These are phyloP conservation scores for Phyllotreta striolata DNA, from an alignment of 2,888 invertebrate genomes.

Conservation along the genomic window DNA sequence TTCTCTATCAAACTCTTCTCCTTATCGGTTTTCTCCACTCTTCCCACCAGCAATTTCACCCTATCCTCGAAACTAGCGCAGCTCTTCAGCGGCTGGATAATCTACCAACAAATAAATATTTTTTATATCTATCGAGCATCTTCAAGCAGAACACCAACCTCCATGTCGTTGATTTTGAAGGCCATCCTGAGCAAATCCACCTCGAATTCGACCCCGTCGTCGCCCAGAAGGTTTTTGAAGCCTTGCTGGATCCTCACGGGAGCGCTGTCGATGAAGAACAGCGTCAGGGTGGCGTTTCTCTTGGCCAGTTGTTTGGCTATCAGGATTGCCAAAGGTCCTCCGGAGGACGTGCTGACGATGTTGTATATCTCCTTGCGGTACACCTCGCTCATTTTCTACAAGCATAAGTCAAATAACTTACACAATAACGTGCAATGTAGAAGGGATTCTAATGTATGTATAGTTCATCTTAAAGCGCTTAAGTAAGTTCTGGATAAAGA, in stretches of 20 bases:
- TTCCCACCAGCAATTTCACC: constrained; percentile 48
- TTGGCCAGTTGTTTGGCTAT: constrained; percentile 76
- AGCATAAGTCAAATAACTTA: constrained; percentile 31
- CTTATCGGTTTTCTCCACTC: constrained; percentile 44
- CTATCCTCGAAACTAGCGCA: constrained; percentile 50
- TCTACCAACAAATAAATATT: constrained; percentile 44
- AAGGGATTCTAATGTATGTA: not conserved
- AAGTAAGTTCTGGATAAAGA: constrained; percentile 10
- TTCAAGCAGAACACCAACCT: constrained; percentile 45
- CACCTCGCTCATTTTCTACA: constrained; percentile 69
- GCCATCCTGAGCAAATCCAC: constrained; percentile 67
- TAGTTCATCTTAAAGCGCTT: not conserved
- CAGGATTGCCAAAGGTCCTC: constrained; percentile 81
- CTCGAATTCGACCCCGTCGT: constrained; percentile 57
- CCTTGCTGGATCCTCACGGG: constrained; percentile 73
- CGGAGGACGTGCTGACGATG: constrained; percentile 90
- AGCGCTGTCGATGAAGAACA: constrained; percentile 84
- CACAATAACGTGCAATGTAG: not conserved
- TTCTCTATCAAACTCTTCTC: constrained; percentile 45
- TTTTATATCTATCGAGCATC: too few relatives aligned
- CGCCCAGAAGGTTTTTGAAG: constrained; percentile 61
- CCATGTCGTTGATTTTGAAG: constrained; percentile 61
- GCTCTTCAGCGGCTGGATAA: constrained; percentile 49
- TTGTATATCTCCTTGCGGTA: constrained; percentile 72
- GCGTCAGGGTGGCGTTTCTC: constrained; percentile 64